These are phyloP conservation scores for Tachina lurida DNA, from an alignment of 2,888 invertebrate genomes.

Conservation along the genomic window DNA sequence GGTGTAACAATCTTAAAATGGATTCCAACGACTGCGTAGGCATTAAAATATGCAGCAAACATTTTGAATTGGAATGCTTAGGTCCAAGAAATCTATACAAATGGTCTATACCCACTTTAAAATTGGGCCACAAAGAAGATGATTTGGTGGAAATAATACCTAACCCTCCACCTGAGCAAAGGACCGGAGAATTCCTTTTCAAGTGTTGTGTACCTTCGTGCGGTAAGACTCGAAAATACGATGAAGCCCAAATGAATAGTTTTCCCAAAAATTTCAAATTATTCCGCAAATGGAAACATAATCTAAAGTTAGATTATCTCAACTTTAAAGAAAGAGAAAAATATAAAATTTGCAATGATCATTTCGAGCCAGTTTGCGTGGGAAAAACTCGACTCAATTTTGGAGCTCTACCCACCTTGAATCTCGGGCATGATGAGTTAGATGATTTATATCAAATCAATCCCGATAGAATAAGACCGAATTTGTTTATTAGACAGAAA, in stretches of 20 bases:
- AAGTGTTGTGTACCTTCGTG: slow-evolving; percentile 79
- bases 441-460: slow-evolving; percentile 77
- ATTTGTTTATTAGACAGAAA: slow-evolving; percentile 68
- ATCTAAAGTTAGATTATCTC: slow-evolving; percentile 77
- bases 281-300: slow-evolving; percentile 78
- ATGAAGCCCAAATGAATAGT: slow-evolving; percentile 80
- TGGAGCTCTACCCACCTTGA: slow-evolving; percentile 77
- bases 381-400: slow-evolving; percentile 78
- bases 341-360: slow-evolving; percentile 79
- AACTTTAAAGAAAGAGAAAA: slow-evolving; percentile 78
- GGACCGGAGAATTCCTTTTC: slow-evolving; percentile 76
- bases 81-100: slow-evolving; percentile 78
- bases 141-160: slow-evolving; percentile 77
- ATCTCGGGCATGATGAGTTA: slow-evolving; percentile 77
- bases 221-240: slow-evolving; percentile 79
- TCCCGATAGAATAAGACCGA: slow-evolving; percentile 71
- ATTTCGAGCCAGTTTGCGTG: slow-evolving; percentile 79
- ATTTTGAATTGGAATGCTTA: slow-evolving; percentile 78
- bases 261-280: slow-evolving; percentile 77
- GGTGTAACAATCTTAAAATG: slow-evolving; percentile 80
- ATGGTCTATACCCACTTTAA: slow-evolving; percentile 78
- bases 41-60: slow-evolving; percentile 79
- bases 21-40: slow-evolving; percentile 78
- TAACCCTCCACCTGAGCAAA: slow-evolving; percentile 78
- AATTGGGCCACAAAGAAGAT: slow-evolving; percentile 76